These are phyloP conservation scores for Platyrinchus mystaceus DNA, from an alignment of 2,797 vertebrate species.

Conservation along the genomic window DNA sequence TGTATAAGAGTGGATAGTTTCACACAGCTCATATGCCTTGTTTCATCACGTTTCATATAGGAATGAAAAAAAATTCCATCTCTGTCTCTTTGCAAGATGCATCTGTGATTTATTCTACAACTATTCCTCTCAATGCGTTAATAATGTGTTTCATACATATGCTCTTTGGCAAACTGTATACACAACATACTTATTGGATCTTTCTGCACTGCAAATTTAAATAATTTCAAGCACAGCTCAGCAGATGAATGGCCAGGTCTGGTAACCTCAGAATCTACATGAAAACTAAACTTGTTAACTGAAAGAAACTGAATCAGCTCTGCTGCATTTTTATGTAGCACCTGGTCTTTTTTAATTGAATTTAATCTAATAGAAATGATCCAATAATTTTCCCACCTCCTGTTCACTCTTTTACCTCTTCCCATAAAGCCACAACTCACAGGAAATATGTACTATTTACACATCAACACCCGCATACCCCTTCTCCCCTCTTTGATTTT, in stretches of 20 bases:
- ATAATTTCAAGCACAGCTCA: not conserved
- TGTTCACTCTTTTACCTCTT: not conserved
- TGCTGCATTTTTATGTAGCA: constrained; percentile 2
- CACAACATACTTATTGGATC: not conserved
- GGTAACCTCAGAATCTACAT: not conserved
- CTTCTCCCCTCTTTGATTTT: not conserved
- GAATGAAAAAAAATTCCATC: not conserved
- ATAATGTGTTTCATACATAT: not conserved
- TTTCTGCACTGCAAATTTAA: not conserved
- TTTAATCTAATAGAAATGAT: constrained; percentile 38
- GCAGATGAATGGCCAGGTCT: not conserved
- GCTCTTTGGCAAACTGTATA: not conserved
- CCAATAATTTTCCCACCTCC: not conserved
- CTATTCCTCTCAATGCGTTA: not conserved
- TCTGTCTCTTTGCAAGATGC: not conserved
- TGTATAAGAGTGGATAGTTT: not conserved
- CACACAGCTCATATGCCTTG: not conserved
- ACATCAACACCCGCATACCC: rapidly evolving
- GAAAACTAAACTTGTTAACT: constrained; percentile 12
- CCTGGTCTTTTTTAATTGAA: constrained; percentile 22
- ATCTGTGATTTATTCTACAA: constrained; percentile 9
- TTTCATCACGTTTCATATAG: not conserved
- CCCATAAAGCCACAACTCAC: not conserved
- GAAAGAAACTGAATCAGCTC: not conserved
- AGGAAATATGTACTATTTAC: not conserved